Conservation (phyloP, 2,888 invertebrate genomes). For the Bruchidius siliquastri region DNA sequence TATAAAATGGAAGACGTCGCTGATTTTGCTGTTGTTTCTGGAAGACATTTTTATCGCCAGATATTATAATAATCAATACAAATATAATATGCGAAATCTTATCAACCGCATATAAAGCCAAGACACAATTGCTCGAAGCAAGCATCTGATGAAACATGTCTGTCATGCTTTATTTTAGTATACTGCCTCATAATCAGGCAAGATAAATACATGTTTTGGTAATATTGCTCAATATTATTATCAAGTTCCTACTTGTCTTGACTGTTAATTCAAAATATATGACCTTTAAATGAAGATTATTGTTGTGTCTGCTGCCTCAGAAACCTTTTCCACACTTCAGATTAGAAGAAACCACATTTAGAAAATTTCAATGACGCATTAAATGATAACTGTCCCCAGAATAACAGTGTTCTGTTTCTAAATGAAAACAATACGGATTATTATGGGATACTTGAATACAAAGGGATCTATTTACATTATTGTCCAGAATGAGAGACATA, state of each 20-base stretch:
- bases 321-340: no score
- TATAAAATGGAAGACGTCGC: constrained; percentile 21
- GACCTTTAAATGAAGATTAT: no score
- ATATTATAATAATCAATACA: neutral
- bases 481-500: no score
- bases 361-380: no score
- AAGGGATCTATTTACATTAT: no score
- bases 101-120: neutral
- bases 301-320: no score
- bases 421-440: no score
- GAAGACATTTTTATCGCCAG: neutral
- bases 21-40: constrained; percentile 22
- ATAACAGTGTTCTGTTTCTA: no score
- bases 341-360: no score
- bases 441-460: no score
- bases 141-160: neutral
- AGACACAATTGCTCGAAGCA: neutral
- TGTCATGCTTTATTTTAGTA: neutral
- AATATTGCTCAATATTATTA: neutral
- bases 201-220: neutral
- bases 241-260: neutral
- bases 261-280: no score
- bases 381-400: no score
- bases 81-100: neutral
- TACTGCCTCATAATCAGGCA: neutral